Evolutionary conservation across 2,113 vertebrate genomes (phyloP).

Genomic region (Machaerirhynchus nigripectus): DNA sequence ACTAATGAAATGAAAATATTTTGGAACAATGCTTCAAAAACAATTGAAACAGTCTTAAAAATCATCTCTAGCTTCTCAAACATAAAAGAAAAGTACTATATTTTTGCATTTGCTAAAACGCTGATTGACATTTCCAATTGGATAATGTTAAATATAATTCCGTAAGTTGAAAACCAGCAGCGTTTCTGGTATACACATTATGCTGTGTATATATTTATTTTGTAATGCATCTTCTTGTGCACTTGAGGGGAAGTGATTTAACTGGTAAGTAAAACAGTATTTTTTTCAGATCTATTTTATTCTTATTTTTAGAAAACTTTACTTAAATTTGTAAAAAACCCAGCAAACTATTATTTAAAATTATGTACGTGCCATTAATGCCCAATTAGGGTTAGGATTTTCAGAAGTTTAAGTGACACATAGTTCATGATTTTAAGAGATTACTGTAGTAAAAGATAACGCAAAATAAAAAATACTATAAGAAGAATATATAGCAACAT

Average conservation of each 20-base stretch:
- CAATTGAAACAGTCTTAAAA: not conserved
- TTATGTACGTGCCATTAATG: not conserved
- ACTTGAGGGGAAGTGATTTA: slow-evolving; percentile 25
- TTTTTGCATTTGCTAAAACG: slow-evolving; percentile 2
- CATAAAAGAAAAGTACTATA: not conserved
- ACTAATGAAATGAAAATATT: slow-evolving; percentile 15
- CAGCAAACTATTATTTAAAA: not conserved
- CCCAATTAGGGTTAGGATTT: not conserved
- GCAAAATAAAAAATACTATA: not conserved
- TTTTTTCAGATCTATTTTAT: not conserved
- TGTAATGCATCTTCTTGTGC: not conserved
- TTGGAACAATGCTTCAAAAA: not conserved
- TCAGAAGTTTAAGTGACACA: not conserved
- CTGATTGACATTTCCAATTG: slow-evolving; percentile 26
- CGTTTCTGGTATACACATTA: not conserved
- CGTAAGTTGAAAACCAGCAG: slow-evolving; percentile 1
- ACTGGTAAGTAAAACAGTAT: not conserved
- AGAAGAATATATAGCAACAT: not conserved
- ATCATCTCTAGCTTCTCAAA: slow-evolving; percentile 2
- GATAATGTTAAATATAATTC: slow-evolving; percentile 35
- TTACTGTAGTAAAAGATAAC: not conserved
- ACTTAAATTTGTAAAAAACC: not conserved
- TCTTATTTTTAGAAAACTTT: not conserved
- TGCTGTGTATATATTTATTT: not conserved
- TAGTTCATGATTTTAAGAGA: not conserved